Base-by-base conservation (phyloP, 2,797 vertebrate species). In the Tapera naevia region DNA sequence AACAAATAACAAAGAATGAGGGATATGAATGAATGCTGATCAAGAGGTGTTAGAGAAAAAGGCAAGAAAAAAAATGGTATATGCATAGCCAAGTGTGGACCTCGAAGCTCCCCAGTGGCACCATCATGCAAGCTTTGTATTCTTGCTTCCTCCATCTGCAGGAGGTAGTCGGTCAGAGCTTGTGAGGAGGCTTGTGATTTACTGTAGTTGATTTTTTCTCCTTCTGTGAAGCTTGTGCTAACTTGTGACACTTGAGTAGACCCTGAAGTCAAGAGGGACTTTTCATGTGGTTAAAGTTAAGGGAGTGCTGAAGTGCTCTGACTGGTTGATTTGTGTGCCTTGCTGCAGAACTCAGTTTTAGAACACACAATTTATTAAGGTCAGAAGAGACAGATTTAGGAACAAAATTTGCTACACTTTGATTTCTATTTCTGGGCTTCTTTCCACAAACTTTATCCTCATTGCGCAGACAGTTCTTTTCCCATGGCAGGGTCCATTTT, bases 251-350 rank as follows among this genome's bases (percentile, higher is more conserved):
- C 91, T 88, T 56, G 35, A 81, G 54, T 30, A 86, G 65, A 71
- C 46, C 35, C 73, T 89, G 72, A 92, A 95, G 72, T 86, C 66
- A 86, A 56, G 79, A 91, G 58, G 37, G 70, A 76, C 35, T 89
- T 93, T 79, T 92, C 62, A 50, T 62, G 70, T 71, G 82, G 80
- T 85, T 87, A 73, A 73, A 95, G 54, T 61, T 79, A 50, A 76
- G 69, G 64, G 64, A 93, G 37, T 27, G 46, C 79, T 91, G 87
- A 79, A 93, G 73, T 75, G 51, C 51, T 88, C 48, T 72, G 61
- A 5, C 54, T 93, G 46, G 43, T 75, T 89, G 81, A 85, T 95
- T 91, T 91, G 88, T 64, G 65, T 41, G 80, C 15, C 69, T 93
- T 79, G 54, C 71, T 82, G 64, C 62, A 86, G 83, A 94, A 56